Base-by-base conservation (phyloP, 1,140 invertebrate genomes). In the Gonatopus flavifemur region DNA sequence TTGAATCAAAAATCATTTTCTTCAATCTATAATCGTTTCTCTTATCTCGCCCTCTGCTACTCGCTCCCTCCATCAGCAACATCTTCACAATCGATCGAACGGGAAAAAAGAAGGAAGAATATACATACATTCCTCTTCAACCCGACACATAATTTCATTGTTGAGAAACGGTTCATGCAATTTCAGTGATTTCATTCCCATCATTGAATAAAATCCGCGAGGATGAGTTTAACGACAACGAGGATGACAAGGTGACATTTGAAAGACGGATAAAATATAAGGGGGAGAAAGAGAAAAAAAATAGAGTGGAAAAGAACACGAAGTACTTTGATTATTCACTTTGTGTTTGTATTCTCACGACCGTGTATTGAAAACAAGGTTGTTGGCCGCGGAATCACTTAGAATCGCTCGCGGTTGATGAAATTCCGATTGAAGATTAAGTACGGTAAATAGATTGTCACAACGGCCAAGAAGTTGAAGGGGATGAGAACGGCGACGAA, bases 381-480 rank as follows among this genome's bases (percentile, higher is more conserved):
- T 42, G 31, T 55, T 36, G 42, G 20, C n/a, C 38, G n/a, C 20
- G 44, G 22, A 48, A n/a, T 30, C 22, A 40, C 43, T 39, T 49
- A 52, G 37, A 24, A 47, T 57, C 37, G 47, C 45, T 57, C 60
- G 50, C 53, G 46, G 33, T 52, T 63, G 63, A 61, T 58, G 46
- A 63, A 52, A 63, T 61, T 65, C 33, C 43, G 58, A 61, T 65
- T 61, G 60, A 58, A n/a, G n/a, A n/a, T n/a, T n/a, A n/a, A n/a
- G n/a, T 47, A 25, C 15, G 52, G 30, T 57, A 61, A 55, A 65
- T 55, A 56, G 52, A 61, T 58, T 51, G 38, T 46, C 33, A 43
- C n/a, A 37, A 49, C 38, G 40, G 38, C n/a, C n/a, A n/a, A n/a
- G n/a, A n/a, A n/a, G n/a, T n/a, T n/a, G n/a, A n/a, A n/a, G n/a